Percentiles rank a stretch among this genome's conserved stretches.
These are phyloP conservation scores for Prorops nasuta DNA, from an alignment of 1,140 invertebrate species.

Conservation along the genomic window DNA sequence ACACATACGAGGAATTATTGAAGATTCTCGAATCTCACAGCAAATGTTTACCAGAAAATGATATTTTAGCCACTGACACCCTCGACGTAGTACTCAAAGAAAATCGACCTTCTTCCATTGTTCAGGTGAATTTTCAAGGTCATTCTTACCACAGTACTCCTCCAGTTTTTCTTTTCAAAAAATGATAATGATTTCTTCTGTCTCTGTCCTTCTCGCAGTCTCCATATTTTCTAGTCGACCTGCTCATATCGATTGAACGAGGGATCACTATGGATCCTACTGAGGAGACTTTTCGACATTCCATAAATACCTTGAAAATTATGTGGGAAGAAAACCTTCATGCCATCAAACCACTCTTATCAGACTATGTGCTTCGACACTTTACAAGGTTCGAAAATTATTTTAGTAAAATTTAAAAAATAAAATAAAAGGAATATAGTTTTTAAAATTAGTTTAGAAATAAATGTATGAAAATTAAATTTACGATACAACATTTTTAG, in stretches of 20 bases:
- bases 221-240: constrained; percentile 61
- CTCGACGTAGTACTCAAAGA: constrained; percentile 16
- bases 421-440: too few species aligned
- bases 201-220: too few species aligned
- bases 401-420: too few species aligned
- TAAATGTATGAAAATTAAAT: too few species aligned
- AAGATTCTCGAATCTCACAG: constrained; percentile 62
- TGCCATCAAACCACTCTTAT: constrained; percentile 61
- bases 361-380: constrained; percentile 54
- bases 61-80: constrained; percentile 30
- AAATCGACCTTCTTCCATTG: constrained; percentile 1
- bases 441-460: too few species aligned
- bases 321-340: constrained; percentile 62
- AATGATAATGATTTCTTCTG: constrained; percentile 24
- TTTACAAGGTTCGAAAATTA: constrained; percentile 59
- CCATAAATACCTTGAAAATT: constrained; percentile 57
- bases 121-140: constrained; percentile 18
- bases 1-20: constrained; percentile 64
- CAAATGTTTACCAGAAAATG: constrained; percentile 57
- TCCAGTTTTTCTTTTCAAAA: neutral
- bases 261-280: constrained; percentile 60
- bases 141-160: neutral
- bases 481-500: too few species aligned
- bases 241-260: constrained; percentile 52
- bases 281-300: constrained; percentile 54